phyloP scores from a whole-genome alignment of 2,113 vertebrate genomes.

The Campylorhamphus procurvoides region DNA sequence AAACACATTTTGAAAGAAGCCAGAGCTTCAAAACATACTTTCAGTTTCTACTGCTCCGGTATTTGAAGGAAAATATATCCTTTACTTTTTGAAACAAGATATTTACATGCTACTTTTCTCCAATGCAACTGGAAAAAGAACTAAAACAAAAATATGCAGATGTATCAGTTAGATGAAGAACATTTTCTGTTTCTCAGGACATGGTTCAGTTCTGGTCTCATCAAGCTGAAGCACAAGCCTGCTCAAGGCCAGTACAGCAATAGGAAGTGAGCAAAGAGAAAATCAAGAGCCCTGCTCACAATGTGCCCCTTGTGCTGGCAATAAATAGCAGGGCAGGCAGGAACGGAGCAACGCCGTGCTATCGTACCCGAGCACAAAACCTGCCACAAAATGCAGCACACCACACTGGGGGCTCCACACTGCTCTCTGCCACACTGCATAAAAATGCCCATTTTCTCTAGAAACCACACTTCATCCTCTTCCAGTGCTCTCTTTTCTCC shows the following conservation, averaged over 20 bases:
- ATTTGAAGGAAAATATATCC: not conserved
- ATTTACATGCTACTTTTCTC: not conserved
- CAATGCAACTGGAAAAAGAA: not conserved
- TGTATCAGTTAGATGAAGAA: fast-evolving
- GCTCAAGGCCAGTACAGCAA: not conserved
- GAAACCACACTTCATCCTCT: not conserved
- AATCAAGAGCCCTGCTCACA: not conserved
- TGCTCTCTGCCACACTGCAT: not conserved
- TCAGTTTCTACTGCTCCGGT: not conserved
- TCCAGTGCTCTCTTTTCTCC: not conserved
- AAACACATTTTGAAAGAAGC: not conserved
- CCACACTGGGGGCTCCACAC: not conserved
- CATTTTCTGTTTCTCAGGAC: not conserved
- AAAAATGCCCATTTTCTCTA: not conserved
- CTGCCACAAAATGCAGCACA: not conserved
- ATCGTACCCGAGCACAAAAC: not conserved
- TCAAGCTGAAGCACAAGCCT: not conserved
- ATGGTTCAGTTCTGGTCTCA: not conserved
- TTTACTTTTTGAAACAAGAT: not conserved
- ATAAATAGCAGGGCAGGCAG: not conserved
- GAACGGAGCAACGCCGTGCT: not conserved
- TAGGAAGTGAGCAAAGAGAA: not conserved
- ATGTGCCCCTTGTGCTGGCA: not conserved
- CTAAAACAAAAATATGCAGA: not conserved
- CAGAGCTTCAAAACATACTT: not conserved